Evolutionary conservation across 2,797 vertebrate species (phyloP).

Genomic region (Smutsia gigantea): DNA sequence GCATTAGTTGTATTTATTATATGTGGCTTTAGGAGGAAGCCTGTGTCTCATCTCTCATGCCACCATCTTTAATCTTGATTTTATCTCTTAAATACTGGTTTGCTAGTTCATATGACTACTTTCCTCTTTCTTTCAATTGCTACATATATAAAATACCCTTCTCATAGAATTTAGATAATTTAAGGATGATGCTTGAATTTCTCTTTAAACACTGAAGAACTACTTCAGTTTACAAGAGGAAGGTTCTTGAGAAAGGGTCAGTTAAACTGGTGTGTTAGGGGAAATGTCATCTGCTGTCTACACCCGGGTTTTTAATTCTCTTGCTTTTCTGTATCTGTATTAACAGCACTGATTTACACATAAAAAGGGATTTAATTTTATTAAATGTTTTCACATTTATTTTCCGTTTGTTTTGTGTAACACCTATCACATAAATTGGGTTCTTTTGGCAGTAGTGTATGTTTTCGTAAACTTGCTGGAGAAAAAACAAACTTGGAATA

Average conservation of each 20-base stretch:
- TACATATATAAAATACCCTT: neutral
- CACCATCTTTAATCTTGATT: too few species aligned
- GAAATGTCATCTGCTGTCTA: neutral
- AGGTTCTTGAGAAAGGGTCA: neutral
- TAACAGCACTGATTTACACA: neutral
- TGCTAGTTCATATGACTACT: neutral
- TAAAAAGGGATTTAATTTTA: neutral
- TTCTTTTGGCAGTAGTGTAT: neutral
- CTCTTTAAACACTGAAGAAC: neutral
- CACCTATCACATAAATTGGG: neutral
- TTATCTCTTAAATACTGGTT: neutral
- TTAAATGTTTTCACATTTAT: neutral
- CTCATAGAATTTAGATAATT: neutral
- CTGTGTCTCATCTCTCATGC: too few species aligned
- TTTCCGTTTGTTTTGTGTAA: conserved; percentile 13
- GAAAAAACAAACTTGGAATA: neutral
- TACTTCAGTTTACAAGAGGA: neutral
- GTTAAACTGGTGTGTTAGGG: neutral
- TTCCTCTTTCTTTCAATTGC: conserved; percentile 15
- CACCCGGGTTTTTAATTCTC: neutral
- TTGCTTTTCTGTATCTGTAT: neutral
- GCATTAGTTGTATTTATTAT: too few species aligned
- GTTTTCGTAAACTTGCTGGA: neutral
- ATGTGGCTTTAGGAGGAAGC: too few species aligned
- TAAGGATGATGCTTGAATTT: neutral